Base-by-base conservation (phyloP, 2,888 invertebrate species). In the Hypomecis punctinalis region DNA sequence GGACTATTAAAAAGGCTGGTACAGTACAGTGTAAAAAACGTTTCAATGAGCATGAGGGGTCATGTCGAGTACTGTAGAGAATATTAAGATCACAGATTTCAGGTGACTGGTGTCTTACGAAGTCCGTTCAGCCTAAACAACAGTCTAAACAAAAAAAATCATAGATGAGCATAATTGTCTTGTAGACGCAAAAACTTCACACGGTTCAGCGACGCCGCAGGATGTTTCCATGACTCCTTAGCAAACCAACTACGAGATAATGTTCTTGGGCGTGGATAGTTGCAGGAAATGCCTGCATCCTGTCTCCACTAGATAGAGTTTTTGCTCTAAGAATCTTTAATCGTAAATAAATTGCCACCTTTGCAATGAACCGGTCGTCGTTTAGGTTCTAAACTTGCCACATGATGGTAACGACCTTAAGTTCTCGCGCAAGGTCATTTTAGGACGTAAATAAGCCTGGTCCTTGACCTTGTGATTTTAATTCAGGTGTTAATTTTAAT, bases 311-410 rank as follows among this genome's bases (percentile, higher is more conserved):
- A 36, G 37, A 33, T 40, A 36, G 37, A 33, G 6, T 39, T 55
- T 43, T 61, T 61, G 37, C 48, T 11, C 11, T 51, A 33, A 33
- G 46, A 42, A 56, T 52, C 53, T 49, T 39, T 64, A 66, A 67
- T 70, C 59, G 54, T 39, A 61, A 63, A 54, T 47, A 63, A 69
- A 67, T 69, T 64, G 60, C 43, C 43, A 23, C 47, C 36, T 63
- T 52, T n/a, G 58, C 47, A 9, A 1, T 3, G 23, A 55, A 56
- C 60, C 55, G 53, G 48, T 51, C 51, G 58, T 55, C 45, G 40
- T 37, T 45, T 57, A 11, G 35, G 13, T 10, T 8, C n/a, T 33
- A 49, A 59, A 55, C 42, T 52, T 60, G 51, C 53, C 39, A 56
- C 63, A 56, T 63, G 54, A 49, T 58, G 48, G 48, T 59, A 36